A percentile compares a stretch with the other conserved stretches of the same genome.
Conservation (phyloP, 2,113 vertebrate species). For the Ciconia stormi region DNA sequence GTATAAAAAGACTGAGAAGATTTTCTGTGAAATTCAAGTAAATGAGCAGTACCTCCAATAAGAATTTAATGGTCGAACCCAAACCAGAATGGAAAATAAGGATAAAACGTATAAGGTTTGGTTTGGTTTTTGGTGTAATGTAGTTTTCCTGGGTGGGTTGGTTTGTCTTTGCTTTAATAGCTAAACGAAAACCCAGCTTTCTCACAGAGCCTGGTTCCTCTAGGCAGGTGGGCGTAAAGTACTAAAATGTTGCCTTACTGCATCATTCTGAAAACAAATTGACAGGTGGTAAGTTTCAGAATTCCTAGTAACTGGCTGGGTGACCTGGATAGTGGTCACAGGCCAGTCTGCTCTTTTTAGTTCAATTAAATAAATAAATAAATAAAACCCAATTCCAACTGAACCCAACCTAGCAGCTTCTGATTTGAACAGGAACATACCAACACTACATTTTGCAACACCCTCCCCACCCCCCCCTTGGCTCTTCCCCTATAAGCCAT, state of each 20-base stretch:
- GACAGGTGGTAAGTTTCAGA: neutral
- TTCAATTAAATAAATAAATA: neutral
- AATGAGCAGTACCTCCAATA: neutral
- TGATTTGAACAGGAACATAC: neutral
- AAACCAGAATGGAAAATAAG: neutral
- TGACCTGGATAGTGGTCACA: neutral
- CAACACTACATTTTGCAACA: neutral
- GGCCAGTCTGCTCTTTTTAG: neutral
- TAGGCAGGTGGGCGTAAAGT: neutral
- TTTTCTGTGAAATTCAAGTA: neutral
- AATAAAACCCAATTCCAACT: neutral
- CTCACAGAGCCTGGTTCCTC: neutral
- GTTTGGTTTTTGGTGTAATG: neutral
- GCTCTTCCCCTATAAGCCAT: neutral
- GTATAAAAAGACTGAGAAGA: neutral
- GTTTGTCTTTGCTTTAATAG: neutral
- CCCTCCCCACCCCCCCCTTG: no score
- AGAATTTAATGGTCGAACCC: neutral
- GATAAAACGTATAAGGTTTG: neutral
- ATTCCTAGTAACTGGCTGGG: neutral
- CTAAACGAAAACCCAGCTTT: neutral
- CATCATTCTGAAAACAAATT: neutral
- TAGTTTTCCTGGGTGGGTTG: neutral
- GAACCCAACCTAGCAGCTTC: neutral
- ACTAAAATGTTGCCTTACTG: neutral